Conservation (phyloP, 2,797 vertebrate species). For the Ataeniobius toweri region DNA sequence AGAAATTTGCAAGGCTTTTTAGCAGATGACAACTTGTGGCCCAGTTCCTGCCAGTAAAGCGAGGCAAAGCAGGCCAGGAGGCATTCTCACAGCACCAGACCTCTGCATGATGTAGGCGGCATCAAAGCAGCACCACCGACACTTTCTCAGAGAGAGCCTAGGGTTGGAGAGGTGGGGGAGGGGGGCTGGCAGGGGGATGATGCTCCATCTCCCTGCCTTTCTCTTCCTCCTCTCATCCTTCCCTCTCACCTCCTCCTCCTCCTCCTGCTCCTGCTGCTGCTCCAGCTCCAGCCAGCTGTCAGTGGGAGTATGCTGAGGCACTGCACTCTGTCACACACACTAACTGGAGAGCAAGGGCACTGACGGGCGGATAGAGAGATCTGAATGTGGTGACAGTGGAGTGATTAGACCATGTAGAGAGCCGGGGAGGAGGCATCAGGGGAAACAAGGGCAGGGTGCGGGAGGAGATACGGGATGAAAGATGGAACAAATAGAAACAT, state of each 20-base stretch:
- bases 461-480: slow-evolving; percentile 29
- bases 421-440: slow-evolving; percentile 22
- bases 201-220: slow-evolving; percentile 53
- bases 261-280: slow-evolving; percentile 21
- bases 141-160: slow-evolving; percentile 54
- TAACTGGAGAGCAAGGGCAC: slow-evolving; percentile 46
- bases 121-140: slow-evolving; percentile 59
- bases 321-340: slow-evolving; percentile 63
- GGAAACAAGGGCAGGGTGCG: slow-evolving; percentile 21
- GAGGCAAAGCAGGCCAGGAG: slow-evolving; percentile 56
- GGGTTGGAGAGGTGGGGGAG: not conserved
- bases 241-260: not conserved
- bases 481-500: slow-evolving; percentile 44
- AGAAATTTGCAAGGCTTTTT: slow-evolving; percentile 38
- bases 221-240: slow-evolving; percentile 42
- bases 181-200: slow-evolving; percentile 46
- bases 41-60: slow-evolving; percentile 45
- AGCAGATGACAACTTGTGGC: slow-evolving; percentile 56
- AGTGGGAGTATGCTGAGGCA: slow-evolving; percentile 61
- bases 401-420: slow-evolving; percentile 45
- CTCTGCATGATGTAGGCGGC: slow-evolving; percentile 53
- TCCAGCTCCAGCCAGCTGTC: slow-evolving; percentile 64
- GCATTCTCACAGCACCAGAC: slow-evolving; percentile 56
- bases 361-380: slow-evolving; percentile 56
- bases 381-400: slow-evolving; percentile 53